A percentile compares a stretch with the other conserved stretches of the same genome.
These are phyloP conservation scores for Micropoecilia bifurca DNA, from an alignment of 2,797 vertebrate genomes.

Conservation along the genomic window DNA sequence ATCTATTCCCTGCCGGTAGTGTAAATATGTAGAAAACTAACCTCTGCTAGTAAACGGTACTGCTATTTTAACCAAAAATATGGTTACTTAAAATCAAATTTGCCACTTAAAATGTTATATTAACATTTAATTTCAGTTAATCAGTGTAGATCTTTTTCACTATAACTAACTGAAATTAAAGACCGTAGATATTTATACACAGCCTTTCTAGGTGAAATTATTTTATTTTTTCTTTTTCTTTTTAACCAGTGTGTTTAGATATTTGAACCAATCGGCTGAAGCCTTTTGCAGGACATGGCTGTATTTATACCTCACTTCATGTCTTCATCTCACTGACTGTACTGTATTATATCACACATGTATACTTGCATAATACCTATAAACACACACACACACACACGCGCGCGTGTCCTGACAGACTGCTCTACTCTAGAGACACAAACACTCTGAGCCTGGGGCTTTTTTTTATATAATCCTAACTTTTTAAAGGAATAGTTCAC, in stretches of 20 bases:
- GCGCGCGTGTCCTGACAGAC: conserved; percentile 1
- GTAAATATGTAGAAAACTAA: conserved; percentile 77
- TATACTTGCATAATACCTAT: conserved; percentile 47
- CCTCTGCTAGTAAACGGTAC: conserved; percentile 57
- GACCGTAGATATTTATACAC: conserved; percentile 38
- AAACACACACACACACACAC: conserved; percentile 14
- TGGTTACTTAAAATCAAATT: conserved; percentile 61
- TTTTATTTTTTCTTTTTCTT: conserved; percentile 4
- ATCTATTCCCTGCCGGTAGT: conserved; percentile 57
- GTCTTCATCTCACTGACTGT: conserved; percentile 38
- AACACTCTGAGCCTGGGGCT: conserved; percentile 14
- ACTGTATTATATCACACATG: conserved; percentile 45
- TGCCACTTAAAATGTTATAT: conserved; percentile 80
- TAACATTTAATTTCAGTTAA: conserved; percentile 76
- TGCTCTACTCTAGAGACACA: neutral
- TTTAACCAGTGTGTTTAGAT: conserved; percentile 28
- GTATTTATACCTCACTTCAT: conserved; percentile 58
- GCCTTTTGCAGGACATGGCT: conserved; percentile 48
- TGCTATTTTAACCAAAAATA: conserved; percentile 65
- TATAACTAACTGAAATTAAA: conserved; percentile 61
- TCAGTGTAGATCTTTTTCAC: conserved; percentile 61
- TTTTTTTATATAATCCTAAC: conserved; percentile 34
- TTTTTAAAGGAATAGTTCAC: conserved; percentile 53
- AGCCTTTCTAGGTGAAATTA: conserved; percentile 21
- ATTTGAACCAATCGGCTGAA: conserved; percentile 61